A percentile compares a stretch with the other conserved stretches of the same genome.
These are phyloP conservation scores for Anhinga rufa DNA, from an alignment of 2,113 vertebrate species.

Conservation along the genomic window DNA sequence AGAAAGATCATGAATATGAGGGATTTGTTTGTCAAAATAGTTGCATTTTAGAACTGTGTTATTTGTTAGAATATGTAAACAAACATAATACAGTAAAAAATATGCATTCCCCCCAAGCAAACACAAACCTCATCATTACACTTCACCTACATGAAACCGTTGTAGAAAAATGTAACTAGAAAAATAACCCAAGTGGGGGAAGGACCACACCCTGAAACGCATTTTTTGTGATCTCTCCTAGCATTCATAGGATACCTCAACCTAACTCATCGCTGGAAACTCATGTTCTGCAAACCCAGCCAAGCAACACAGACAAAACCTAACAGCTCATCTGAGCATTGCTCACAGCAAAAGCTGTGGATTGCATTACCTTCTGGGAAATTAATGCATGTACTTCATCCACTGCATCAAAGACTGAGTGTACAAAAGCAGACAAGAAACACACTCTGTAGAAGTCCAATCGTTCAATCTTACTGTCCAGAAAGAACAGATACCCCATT, in stretches of 20 bases:
- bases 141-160: background rate
- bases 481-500: background rate
- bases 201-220: background rate
- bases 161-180: background rate
- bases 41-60: background rate
- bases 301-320: background rate
- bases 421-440: background rate
- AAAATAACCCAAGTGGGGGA: background rate
- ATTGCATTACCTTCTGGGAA: background rate
- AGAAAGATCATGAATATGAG: background rate
- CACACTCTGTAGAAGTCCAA: rapidly evolving
- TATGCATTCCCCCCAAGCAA: background rate
- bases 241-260: background rate
- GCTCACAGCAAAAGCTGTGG: background rate
- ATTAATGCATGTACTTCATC: background rate
- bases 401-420: background rate
- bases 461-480: background rate
- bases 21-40: background rate
- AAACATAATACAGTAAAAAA: background rate
- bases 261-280: background rate
- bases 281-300: background rate
- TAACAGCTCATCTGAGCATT: background rate
- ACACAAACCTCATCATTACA: background rate
- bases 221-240: background rate
- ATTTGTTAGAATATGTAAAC: background rate